phyloP scores from a whole-genome alignment of 1,140 invertebrate species.

The Drosophila gunungcola region DNA sequence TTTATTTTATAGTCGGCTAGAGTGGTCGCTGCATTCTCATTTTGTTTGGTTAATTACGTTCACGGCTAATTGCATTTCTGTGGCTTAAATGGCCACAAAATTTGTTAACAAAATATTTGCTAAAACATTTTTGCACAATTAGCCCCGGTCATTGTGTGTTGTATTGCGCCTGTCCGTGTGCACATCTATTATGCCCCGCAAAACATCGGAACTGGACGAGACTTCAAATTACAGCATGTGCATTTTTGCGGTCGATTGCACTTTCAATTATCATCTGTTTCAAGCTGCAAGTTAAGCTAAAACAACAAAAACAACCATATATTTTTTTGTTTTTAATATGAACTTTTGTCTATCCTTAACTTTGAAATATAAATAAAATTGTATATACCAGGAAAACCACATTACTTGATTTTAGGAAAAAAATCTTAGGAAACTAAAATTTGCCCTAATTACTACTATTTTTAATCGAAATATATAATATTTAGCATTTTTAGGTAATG shows the following conservation, averaged over 20 bases:
- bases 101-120: conserved; percentile 61
- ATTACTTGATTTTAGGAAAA: too few relatives aligned
- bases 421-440: too few relatives aligned
- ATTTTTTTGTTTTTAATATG: too few relatives aligned
- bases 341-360: too few relatives aligned
- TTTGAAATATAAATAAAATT: too few relatives aligned
- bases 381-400: too few relatives aligned
- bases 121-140: conserved; percentile 62
- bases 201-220: conserved; percentile 21
- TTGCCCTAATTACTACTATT: too few relatives aligned
- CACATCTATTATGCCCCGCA: conserved; percentile 1
- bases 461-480: too few relatives aligned
- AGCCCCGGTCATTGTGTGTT: conserved; percentile 41
- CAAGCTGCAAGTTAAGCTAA: too few relatives aligned
- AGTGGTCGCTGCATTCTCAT: conserved; percentile 18
- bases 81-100: conserved; percentile 55
- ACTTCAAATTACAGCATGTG: conserved; percentile 45
- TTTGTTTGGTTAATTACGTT: conserved; percentile 55
- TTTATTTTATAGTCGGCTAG: background rate
- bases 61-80: conserved; percentile 69
- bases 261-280: conserved; percentile 43
- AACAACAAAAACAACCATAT: too few relatives aligned
- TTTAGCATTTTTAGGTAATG: too few relatives aligned
- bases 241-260: conserved; percentile 35
- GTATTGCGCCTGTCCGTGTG: conserved; percentile 13